phyloP scores from a whole-genome alignment of 2,797 vertebrate species.

The Rhyacichthys aspro region DNA sequence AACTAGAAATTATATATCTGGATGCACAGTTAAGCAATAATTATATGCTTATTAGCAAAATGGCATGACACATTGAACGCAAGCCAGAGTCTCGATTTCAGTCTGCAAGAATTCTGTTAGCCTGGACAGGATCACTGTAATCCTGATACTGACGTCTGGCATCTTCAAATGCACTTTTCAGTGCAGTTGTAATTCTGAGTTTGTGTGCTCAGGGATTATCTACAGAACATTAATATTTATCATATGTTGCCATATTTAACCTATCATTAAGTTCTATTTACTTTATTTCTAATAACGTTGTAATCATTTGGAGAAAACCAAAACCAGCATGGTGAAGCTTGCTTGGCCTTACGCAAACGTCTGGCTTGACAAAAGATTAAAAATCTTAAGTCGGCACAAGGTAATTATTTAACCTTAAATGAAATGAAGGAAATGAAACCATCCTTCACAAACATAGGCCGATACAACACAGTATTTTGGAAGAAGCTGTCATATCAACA shows the following conservation, averaged over 20 bases:
- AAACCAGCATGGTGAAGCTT: no score
- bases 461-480: no score
- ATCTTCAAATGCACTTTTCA: conserved; percentile 31
- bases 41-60: conserved; percentile 42
- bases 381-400: no score
- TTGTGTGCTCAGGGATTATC: conserved; percentile 29
- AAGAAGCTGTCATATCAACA: no score
- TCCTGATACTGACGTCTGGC: conserved; percentile 19
- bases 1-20: conserved; percentile 40
- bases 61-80: conserved; percentile 36
- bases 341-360: not conserved
- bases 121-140: not conserved
- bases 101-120: conserved; percentile 32
- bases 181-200: conserved; percentile 12
- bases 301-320: conserved; percentile 14
- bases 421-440: no score
- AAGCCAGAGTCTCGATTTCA: conserved; percentile 19
- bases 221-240: conserved; percentile 15
- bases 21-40: conserved; percentile 32
- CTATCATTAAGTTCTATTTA: conserved; percentile 5
- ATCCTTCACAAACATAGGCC: no score
- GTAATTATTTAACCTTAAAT: no score
- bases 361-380: not conserved
- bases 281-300: not conserved
- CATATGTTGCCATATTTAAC: conserved; percentile 22